Conservation (phyloP, 2,888 invertebrate species). For the Mesopsocus fuscifrons region DNA sequence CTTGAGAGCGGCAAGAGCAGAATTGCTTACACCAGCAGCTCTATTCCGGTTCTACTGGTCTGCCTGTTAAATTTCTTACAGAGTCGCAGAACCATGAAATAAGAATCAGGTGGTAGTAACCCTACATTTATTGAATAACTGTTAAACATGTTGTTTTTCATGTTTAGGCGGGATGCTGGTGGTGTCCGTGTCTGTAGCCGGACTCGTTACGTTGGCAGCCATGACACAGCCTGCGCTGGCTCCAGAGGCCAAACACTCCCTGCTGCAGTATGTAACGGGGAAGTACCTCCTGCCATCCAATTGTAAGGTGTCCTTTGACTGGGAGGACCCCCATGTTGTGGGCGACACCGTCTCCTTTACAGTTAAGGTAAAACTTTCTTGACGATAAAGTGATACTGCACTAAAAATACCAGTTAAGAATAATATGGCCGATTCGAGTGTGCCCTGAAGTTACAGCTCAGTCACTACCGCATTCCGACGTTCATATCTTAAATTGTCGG, state of each 20-base stretch:
- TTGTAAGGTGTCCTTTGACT: slow-evolving; percentile 74
- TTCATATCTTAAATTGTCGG: too few relatives aligned
- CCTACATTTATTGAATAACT: too few relatives aligned
- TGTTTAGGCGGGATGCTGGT: slow-evolving; percentile 66
- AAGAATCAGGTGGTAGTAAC: too few relatives aligned
- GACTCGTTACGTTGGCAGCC: slow-evolving; percentile 71
- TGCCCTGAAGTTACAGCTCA: too few relatives aligned
- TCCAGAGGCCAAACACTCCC: slow-evolving; percentile 75
- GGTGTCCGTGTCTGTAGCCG: slow-evolving; percentile 75
- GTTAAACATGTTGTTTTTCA: slow-evolving; percentile 7
- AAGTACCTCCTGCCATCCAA: slow-evolving; percentile 77
- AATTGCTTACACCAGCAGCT: too few relatives aligned
- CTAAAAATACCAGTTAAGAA: too few relatives aligned
- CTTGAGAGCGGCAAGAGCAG: too few relatives aligned
- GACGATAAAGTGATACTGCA: not conserved
- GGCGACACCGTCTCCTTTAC: slow-evolving; percentile 85
- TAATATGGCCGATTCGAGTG: too few relatives aligned
- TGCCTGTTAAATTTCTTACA: too few relatives aligned
- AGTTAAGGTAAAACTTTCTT: slow-evolving; percentile 39
- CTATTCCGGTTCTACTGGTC: too few relatives aligned
- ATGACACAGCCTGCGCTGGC: slow-evolving; percentile 81
- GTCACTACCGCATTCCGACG: too few relatives aligned
- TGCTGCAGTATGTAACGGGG: slow-evolving; percentile 79
- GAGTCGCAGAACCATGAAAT: too few relatives aligned
- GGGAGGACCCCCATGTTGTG: slow-evolving; percentile 76